Conservation (phyloP, 2,888 invertebrate genomes). For the Alloplasta piceator region DNA sequence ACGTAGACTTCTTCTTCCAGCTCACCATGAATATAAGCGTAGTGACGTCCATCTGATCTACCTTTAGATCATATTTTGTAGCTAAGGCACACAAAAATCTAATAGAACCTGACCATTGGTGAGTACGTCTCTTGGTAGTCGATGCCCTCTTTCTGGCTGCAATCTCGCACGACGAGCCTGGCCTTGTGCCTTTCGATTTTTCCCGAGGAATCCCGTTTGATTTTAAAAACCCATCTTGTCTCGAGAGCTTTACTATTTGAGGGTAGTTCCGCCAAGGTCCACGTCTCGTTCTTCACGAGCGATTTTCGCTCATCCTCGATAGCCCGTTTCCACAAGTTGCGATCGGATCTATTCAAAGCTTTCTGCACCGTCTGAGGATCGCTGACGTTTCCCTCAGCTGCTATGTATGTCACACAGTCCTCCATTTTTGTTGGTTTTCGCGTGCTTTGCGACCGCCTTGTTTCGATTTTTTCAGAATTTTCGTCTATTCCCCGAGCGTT, state of each 20-base stretch:
- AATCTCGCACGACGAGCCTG: slow-evolving; percentile 66
- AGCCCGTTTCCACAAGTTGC: slow-evolving; percentile 61
- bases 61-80: slow-evolving; percentile 65
- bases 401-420: slow-evolving; percentile 41
- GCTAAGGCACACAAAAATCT: slow-evolving; percentile 69
- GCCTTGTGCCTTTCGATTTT: slow-evolving; percentile 23
- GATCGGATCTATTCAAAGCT: slow-evolving; percentile 53
- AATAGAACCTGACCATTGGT: slow-evolving; percentile 69
- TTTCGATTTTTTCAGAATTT: not conserved
- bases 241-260: slow-evolving; percentile 48
- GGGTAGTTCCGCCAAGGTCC: slow-evolving; percentile 54
- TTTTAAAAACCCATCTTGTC: slow-evolving; percentile 65
- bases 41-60: slow-evolving; percentile 72
- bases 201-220: slow-evolving; percentile 52
- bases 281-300: slow-evolving; percentile 61
- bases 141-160: slow-evolving; percentile 67
- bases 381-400: not conserved
- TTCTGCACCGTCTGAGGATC: slow-evolving; percentile 52
- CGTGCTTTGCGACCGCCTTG: not conserved
- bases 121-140: slow-evolving; percentile 73
- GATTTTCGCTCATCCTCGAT: slow-evolving; percentile 63
- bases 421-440: not conserved
- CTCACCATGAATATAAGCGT: slow-evolving; percentile 73
- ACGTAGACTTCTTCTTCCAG: slow-evolving; percentile 71
- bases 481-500: not conserved